Conservation (phyloP, 1,140 invertebrate species). For the Apis mellifera region DNA sequence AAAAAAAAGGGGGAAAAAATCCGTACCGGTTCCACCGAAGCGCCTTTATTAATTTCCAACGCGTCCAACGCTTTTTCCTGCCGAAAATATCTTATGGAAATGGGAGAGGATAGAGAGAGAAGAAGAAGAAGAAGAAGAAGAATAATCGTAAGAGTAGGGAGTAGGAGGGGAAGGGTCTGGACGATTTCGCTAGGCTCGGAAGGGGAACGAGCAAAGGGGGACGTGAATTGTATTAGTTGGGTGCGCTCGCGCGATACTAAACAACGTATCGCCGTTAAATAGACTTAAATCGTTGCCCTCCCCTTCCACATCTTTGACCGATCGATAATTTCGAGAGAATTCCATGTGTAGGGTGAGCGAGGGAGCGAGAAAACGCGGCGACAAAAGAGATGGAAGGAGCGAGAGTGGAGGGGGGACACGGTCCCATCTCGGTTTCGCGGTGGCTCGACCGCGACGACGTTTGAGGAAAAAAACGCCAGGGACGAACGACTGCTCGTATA, state of each 20-base stretch:
- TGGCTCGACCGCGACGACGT: constrained; percentile 21
- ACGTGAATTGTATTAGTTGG: constrained; percentile 15
- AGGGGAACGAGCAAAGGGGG: too few relatives aligned
- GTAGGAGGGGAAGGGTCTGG: background rate
- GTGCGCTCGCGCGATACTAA: constrained; percentile 20
- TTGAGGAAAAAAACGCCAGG: constrained; percentile 52
- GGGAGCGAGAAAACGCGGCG: constrained; percentile 59
- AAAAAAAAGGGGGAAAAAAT: constrained; percentile 67
- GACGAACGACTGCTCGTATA: constrained; percentile 49
- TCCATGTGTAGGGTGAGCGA: background rate
- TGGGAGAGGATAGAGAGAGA: too few relatives aligned
- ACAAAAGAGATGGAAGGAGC: constrained; percentile 68
- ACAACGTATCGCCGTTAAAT: constrained; percentile 53
- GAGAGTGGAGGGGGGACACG: constrained; percentile 42
- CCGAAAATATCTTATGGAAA: too few relatives aligned
- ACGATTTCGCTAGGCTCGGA: background rate
- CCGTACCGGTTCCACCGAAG: constrained; percentile 56
- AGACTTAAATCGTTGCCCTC: constrained; percentile 40
- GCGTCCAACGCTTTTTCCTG: constrained; percentile 25
- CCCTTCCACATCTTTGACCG: constrained; percentile 8
- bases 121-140: too few relatives aligned
- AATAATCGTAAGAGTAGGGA: too few relatives aligned
- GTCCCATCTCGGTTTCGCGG: constrained; percentile 32
- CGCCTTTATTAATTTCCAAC: constrained; percentile 66
- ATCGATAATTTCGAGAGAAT: constrained; percentile 41